Evolutionary conservation across 2,113 vertebrate species (phyloP), one percentile per base, ranked within the genome.

Genomic region (Pterocles burchelli): DNA sequence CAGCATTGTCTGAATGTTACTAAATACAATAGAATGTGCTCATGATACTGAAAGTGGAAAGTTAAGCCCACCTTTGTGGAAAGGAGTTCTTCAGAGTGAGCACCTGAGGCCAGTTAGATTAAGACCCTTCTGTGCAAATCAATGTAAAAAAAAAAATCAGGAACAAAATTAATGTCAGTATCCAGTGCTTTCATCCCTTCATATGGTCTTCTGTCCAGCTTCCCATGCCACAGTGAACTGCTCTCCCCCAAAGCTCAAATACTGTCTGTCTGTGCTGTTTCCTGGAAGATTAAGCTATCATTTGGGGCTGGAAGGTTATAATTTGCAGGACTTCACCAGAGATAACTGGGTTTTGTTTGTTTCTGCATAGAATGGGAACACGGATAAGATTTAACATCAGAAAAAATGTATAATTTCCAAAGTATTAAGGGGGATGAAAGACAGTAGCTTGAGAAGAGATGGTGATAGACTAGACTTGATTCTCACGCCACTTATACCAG

Each of bases 261-360:
- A 20, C 41, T 67, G 29, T 80, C 91, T 93, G 89, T 92, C 90
- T 89, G 17, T 26, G 55, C 49, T 72, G 61, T 58, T 95, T 92
- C 82, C 68, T 96, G 92, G 38, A 84, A 93, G 79, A 93, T 94
- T 88, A 92, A 92, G 83, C 17, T 90, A 77, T 86, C 90, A 46
- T 93, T 93, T 96, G 4, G 41, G 55, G 46, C 25, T 66, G 28
- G 43, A 77, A 92, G 43, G n/a, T 65, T 95, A 38, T 86, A 55
- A 88, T 90, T 92, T 83, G 66, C 5, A 29, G 74, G 59, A 74
- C 63, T 86, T 74, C 33, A 16, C 15, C 51, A 77, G 63, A 73
- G 67, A 79, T 80, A 95, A 71, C 25, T 29, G 57, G 5, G 18
- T 5, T 91, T 87, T 85, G 62, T 88, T 93, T 85, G 81, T 55